Evolutionary conservation across 2,888 invertebrate genomes (phyloP).

Genomic region (Cryptus viduatorius): DNA sequence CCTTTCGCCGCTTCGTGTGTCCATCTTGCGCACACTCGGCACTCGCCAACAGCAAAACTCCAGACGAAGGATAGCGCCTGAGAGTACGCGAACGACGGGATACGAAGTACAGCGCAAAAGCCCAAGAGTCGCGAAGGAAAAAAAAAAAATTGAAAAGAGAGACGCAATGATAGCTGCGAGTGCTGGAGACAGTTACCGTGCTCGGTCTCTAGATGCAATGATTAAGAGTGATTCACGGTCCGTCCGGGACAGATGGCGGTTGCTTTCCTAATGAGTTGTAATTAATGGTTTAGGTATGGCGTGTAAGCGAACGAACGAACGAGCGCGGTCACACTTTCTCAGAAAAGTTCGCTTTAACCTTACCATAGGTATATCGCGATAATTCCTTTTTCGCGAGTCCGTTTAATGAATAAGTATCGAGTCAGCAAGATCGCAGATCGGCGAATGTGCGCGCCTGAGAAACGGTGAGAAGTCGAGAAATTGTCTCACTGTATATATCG

Average conservation of each 20-base stretch:
- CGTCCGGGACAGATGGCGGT: constrained; percentile 83
- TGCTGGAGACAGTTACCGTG: constrained; percentile 66
- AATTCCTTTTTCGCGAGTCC: constrained; percentile 31
- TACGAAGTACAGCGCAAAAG: constrained; percentile 32
- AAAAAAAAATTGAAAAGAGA: constrained; percentile 33
- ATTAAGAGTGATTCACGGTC: constrained; percentile 84
- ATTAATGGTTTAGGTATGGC: constrained; percentile 83
- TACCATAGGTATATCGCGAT: constrained; percentile 62
- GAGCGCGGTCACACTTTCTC: constrained; percentile 70
- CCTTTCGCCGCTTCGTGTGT: constrained; percentile 9
- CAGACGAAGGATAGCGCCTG: not conserved
- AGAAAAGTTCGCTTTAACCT: constrained; percentile 62
- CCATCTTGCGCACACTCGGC: constrained; percentile 41
- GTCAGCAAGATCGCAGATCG: not conserved
- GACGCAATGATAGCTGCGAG: constrained; percentile 51
- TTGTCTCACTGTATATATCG: too few relatives aligned
- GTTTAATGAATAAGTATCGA: constrained; percentile 39
- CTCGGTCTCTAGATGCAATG: constrained; percentile 81
- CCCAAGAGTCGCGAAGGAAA: constrained; percentile 33
- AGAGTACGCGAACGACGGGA: constrained; percentile 16
- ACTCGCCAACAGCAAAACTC: constrained; percentile 7
- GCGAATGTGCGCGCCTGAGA: too few relatives aligned
- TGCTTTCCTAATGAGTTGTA: constrained; percentile 84
- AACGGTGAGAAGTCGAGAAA: too few relatives aligned
- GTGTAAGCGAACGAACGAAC: constrained; percentile 74